Conservation (phyloP, 2,797 vertebrate genomes). For the Lepidocolaptes lacrymiger region DNA sequence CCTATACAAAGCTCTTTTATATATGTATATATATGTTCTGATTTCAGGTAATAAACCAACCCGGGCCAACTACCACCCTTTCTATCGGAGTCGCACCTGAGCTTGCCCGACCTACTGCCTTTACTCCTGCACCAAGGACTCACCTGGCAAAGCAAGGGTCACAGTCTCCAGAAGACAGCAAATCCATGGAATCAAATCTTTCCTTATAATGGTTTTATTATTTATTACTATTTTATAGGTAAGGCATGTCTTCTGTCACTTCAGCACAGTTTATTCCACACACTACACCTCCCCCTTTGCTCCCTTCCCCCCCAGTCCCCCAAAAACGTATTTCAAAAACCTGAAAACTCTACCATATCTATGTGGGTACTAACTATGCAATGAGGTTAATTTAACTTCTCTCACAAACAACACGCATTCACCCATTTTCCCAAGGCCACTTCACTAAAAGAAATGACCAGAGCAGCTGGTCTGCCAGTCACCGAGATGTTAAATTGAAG, state of each 20-base stretch:
- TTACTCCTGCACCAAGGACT: not conserved
- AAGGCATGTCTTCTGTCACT: not conserved
- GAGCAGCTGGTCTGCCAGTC: constrained; percentile 58
- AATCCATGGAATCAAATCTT: not conserved
- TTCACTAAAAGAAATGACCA: constrained; percentile 49
- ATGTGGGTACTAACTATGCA: not conserved
- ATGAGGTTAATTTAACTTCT: constrained; percentile 35
- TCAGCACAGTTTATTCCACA: not conserved
- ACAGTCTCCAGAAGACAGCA: not conserved
- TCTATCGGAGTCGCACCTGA: accelerated
- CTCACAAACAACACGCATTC: not conserved
- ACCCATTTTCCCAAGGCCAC: constrained; percentile 30
- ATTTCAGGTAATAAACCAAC: not conserved
- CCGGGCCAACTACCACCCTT: not conserved
- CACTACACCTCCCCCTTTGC: not conserved
- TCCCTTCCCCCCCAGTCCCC: accelerated
- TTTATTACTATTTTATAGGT: not conserved
- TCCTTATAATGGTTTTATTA: not conserved
- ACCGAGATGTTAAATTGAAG: constrained; percentile 60
- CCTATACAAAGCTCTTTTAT: not conserved
- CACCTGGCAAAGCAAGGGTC: not conserved
- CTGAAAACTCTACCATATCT: not conserved
- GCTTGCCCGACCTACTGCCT: not conserved
- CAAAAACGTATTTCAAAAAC: not conserved
- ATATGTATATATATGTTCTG: not conserved